Percentiles rank a stretch among this genome's conserved stretches.
These are phyloP conservation scores for Paradoxurus hermaphroditus DNA, from an alignment of 2,113 vertebrate species.

Conservation along the genomic window DNA sequence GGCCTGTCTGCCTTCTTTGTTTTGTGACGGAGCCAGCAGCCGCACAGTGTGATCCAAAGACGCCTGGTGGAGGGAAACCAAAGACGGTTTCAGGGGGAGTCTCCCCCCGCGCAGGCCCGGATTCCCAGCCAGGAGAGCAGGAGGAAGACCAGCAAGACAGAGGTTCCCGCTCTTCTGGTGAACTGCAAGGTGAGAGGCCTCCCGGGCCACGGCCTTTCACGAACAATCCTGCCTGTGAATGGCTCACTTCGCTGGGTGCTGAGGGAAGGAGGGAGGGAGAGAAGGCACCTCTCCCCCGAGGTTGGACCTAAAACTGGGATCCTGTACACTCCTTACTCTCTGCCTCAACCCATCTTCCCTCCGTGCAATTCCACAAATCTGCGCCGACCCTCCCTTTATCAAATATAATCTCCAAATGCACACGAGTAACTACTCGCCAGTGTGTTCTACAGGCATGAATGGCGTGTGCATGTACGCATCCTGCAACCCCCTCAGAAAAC, in stretches of 20 bases:
- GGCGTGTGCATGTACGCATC: rapidly evolving
- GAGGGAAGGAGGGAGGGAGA: background rate
- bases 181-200: conserved; percentile 89
- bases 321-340: background rate
- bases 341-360: background rate
- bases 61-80: conserved; percentile 92
- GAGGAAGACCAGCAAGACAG: conserved; percentile 81
- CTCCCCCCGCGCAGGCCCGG: conserved; percentile 84
- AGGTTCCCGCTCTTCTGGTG: conserved; percentile 84
- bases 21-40: conserved; percentile 87
- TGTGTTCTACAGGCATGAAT: background rate
- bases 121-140: conserved; percentile 80
- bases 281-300: background rate
- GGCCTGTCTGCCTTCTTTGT: conserved; percentile 52
- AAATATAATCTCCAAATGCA: background rate
- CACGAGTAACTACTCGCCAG: background rate
- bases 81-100: conserved; percentile 83
- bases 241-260: background rate
- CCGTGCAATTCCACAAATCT: background rate
- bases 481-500: background rate
- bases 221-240: background rate
- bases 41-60: conserved; percentile 93
- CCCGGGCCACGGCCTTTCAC: no score
- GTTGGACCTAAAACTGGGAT: background rate
- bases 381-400: background rate